A percentile compares a stretch with the other conserved stretches of the same genome.
Conservation (phyloP, 2,113 vertebrate species). For the Diadophis punctatus region DNA sequence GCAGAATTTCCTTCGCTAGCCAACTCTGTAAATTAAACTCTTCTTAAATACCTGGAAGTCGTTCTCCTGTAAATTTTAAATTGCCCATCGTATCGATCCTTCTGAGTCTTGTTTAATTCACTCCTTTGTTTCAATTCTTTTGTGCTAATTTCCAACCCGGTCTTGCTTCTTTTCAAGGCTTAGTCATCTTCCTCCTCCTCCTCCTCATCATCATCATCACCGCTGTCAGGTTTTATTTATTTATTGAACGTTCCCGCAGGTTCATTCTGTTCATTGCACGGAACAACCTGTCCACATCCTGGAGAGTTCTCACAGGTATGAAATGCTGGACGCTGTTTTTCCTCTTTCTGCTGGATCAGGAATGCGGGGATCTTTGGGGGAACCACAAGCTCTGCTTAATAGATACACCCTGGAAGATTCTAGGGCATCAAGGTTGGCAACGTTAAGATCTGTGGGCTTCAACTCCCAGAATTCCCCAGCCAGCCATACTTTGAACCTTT, state of each 20-base stretch:
- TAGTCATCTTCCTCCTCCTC: not conserved
- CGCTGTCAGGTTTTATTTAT: not conserved
- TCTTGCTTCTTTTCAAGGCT: not conserved
- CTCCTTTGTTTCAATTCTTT: constrained; percentile 18
- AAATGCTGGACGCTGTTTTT: not conserved
- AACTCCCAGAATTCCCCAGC: too few relatives aligned
- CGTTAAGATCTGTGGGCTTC: too few relatives aligned
- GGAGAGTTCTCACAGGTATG: not conserved
- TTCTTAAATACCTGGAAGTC: constrained; percentile 26
- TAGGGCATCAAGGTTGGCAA: too few relatives aligned
- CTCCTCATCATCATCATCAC: not conserved
- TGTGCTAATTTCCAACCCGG: not conserved
- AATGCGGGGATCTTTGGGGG: not conserved
- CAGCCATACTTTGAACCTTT: too few relatives aligned
- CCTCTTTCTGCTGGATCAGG: not conserved
- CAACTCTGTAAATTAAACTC: not conserved
- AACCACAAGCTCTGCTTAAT: not conserved
- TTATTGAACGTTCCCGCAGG: not conserved
- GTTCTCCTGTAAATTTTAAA: constrained; percentile 36
- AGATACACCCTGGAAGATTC: not conserved
- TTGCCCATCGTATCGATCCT: constrained; percentile 44
- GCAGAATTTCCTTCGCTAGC: not conserved
- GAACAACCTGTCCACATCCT: not conserved
- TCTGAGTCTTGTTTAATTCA: constrained; percentile 24
- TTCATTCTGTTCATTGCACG: not conserved